Conservation (phyloP, 2,113 vertebrate species). For the Lepus americanus region DNA sequence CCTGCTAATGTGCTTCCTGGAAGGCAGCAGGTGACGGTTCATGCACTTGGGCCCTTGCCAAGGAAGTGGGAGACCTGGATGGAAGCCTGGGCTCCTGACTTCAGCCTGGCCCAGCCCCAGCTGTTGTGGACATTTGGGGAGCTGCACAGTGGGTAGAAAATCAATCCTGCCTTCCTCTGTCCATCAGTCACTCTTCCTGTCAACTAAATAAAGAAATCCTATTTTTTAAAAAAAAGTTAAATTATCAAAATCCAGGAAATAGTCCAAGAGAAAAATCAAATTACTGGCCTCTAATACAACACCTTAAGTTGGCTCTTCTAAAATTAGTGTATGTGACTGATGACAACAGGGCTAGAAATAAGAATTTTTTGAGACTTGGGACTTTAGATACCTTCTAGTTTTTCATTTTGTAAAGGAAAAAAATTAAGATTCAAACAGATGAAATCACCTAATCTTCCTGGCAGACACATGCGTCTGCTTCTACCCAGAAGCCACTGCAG, state of each 20-base stretch:
- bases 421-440: neutral
- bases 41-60: no score
- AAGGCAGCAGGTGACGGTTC: no score
- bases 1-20: no score
- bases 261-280: neutral
- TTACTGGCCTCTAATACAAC: neutral
- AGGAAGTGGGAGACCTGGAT: no score
- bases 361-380: neutral
- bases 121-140: no score
- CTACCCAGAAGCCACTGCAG: neutral
- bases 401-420: neutral
- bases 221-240: neutral
- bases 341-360: neutral
- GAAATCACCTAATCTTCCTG: neutral
- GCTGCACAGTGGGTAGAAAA: no score
- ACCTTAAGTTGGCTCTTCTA: neutral
- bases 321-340: neutral
- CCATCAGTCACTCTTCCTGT: no score
- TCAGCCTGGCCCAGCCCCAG: no score
- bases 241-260: neutral
- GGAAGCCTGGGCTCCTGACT: no score
- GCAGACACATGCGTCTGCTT: neutral
- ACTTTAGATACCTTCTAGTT: neutral
- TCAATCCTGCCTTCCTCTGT: no score
- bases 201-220: no score